Conservation (phyloP, 2,797 vertebrate genomes). For the Tapera naevia region DNA sequence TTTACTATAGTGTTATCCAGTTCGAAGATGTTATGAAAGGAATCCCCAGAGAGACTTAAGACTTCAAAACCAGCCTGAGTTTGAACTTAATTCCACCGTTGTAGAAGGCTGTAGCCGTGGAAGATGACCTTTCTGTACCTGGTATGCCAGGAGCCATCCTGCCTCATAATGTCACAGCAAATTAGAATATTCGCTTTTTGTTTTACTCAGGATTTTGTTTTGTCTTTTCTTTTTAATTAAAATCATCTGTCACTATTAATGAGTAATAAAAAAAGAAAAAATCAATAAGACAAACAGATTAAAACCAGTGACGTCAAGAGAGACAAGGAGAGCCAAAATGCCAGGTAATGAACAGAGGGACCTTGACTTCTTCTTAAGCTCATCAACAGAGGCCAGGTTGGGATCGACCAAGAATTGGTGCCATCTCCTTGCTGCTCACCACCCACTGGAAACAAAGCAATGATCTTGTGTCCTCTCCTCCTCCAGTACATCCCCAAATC, state of each 20-base stretch:
- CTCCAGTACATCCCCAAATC: background rate
- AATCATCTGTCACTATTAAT: constrained; percentile 65
- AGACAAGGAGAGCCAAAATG: background rate
- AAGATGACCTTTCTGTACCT: constrained; percentile 72
- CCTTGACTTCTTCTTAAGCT: background rate
- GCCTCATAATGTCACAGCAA: constrained; percentile 70
- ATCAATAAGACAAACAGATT: background rate
- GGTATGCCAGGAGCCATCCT: constrained; percentile 62
- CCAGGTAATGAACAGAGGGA: background rate
- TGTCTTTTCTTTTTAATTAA: constrained; percentile 68
- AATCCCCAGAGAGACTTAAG: constrained; percentile 82
- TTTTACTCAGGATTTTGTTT: constrained; percentile 42
- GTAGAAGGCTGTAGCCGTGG: constrained; percentile 59
- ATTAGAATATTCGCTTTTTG: constrained; percentile 68
- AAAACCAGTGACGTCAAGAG: constrained; percentile 21
- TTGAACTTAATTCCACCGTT: constrained; percentile 76
- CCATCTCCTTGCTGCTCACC: background rate
- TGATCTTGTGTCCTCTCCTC: background rate
- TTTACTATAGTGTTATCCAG: constrained; percentile 88
- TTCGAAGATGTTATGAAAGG: constrained; percentile 88
- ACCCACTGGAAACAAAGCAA: background rate
- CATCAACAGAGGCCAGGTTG: background rate
- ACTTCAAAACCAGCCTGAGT: constrained; percentile 77
- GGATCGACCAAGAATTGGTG: background rate
- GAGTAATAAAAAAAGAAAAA: constrained; percentile 33